Conservation (phyloP, 2,797 vertebrate species). For the Lophius americanus region DNA sequence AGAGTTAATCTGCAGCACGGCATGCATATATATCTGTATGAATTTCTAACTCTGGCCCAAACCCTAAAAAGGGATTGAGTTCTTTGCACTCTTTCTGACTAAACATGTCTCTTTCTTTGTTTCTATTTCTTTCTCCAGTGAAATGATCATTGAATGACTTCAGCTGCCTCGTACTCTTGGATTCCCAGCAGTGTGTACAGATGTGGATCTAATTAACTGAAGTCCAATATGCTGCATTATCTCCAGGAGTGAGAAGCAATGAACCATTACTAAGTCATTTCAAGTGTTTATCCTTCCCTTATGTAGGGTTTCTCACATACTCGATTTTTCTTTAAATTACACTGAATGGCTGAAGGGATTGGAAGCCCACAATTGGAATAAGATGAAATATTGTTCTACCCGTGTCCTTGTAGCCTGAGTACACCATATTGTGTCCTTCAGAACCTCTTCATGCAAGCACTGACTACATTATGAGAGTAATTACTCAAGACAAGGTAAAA, state of each 20-base stretch:
- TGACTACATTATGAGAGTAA: slow-evolving; percentile 2
- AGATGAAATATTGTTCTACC: slow-evolving; percentile 10
- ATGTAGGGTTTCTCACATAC: slow-evolving; percentile 7
- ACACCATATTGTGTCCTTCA: not conserved
- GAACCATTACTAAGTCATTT: slow-evolving; percentile 9
- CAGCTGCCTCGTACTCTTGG: not conserved
- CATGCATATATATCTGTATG: slow-evolving; percentile 19
- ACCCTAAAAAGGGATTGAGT: slow-evolving; percentile 23
- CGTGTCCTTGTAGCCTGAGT: slow-evolving; percentile 1
- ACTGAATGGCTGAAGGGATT: not conserved
- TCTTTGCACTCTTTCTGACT: slow-evolving; percentile 17
- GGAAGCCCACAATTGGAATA: slow-evolving; percentile 6
- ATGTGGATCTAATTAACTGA: not conserved
- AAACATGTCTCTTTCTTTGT: not conserved
- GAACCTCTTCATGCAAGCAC: slow-evolving; percentile 4
- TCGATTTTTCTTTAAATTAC: not conserved
- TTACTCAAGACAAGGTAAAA: slow-evolving; percentile 13
- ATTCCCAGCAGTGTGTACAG: not conserved
- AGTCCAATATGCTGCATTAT: not conserved
- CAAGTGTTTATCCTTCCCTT: not conserved
- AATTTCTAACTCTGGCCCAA: slow-evolving; percentile 12
- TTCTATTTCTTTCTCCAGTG: slow-evolving; percentile 2
- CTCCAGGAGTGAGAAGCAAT: not conserved
- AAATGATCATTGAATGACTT: not conserved
- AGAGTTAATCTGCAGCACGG: slow-evolving; percentile 24